Evolutionary conservation across 2,888 invertebrate species (phyloP).

Genomic region (Rotaria magnacalcarata): DNA sequence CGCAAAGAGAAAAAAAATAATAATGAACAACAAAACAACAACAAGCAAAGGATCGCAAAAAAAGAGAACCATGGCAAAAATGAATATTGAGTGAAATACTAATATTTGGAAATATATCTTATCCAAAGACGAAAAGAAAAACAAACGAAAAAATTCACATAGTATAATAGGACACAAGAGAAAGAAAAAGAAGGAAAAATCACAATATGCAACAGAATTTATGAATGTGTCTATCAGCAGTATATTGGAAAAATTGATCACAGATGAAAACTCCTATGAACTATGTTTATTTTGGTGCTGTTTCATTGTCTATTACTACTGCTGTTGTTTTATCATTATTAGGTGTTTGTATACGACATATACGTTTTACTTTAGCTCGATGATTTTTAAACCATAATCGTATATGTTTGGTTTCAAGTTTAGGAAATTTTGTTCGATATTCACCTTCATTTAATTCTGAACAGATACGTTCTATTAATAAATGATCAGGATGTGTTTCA

Average conservation of each 20-base stretch:
- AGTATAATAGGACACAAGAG: background rate
- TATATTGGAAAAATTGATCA: slow-evolving; percentile 1
- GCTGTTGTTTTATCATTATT: background rate
- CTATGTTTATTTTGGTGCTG: background rate
- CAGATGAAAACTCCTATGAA: background rate
- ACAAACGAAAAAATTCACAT: background rate
- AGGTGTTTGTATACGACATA: slow-evolving; percentile 29
- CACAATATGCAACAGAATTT: slow-evolving; percentile 14
- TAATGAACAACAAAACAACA: slow-evolving; percentile 22
- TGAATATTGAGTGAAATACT: slow-evolving; percentile 22
- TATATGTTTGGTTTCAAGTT: slow-evolving; percentile 96
- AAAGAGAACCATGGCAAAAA: background rate
- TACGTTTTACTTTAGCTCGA: slow-evolving; percentile 92
- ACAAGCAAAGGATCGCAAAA: slow-evolving; percentile 6
- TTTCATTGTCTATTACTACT: background rate
- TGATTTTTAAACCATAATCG: slow-evolving; percentile 99
- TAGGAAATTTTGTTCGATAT: slow-evolving; percentile 93
- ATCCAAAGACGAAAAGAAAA: background rate
- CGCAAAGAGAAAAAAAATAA: background rate
- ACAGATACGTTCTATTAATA: slow-evolving; percentile 91
- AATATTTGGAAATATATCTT: slow-evolving; percentile 13
- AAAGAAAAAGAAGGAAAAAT: background rate
- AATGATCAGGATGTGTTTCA: slow-evolving; percentile 96
- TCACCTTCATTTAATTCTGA: slow-evolving; percentile 93
- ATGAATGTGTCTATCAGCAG: background rate